phyloP scores from a whole-genome alignment of 2,113 vertebrate species.

The Otus sunia region DNA sequence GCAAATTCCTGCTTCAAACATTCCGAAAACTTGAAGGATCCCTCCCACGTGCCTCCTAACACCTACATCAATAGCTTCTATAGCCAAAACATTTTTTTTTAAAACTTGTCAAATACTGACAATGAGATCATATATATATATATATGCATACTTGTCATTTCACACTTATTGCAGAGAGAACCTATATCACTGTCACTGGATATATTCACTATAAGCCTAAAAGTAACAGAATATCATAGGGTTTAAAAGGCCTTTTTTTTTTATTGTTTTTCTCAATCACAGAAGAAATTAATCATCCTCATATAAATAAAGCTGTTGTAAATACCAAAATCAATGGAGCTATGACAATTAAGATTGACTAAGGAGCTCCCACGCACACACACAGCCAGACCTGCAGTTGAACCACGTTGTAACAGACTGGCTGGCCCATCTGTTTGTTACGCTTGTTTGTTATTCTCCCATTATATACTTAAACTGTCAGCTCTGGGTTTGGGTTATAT shows the following conservation, averaged over 20 bases:
- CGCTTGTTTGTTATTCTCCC: background rate
- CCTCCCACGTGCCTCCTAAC: background rate
- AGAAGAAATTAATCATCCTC: background rate
- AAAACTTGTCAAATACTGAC: conserved; percentile 20
- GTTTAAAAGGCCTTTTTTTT: background rate
- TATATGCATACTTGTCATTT: background rate
- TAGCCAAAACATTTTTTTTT: conserved; percentile 25
- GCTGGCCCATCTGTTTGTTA: conserved; percentile 37
- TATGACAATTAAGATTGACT: background rate
- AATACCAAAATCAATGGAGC: background rate
- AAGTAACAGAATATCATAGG: background rate
- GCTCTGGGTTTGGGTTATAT: background rate
- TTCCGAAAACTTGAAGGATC: background rate
- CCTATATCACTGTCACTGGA: background rate
- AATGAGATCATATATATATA: background rate
- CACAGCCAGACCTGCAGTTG: background rate
- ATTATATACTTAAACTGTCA: background rate
- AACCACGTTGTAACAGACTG: conserved; percentile 13
- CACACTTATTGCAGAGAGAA: background rate
- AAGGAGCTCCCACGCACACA: background rate
- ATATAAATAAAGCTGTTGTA: background rate
- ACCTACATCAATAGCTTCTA: background rate
- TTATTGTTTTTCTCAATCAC: background rate
- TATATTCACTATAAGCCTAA: background rate
- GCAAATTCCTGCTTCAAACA: background rate